Evolutionary conservation across 2,113 vertebrate genomes (phyloP).

Genomic region (Empidonax traillii): DNA sequence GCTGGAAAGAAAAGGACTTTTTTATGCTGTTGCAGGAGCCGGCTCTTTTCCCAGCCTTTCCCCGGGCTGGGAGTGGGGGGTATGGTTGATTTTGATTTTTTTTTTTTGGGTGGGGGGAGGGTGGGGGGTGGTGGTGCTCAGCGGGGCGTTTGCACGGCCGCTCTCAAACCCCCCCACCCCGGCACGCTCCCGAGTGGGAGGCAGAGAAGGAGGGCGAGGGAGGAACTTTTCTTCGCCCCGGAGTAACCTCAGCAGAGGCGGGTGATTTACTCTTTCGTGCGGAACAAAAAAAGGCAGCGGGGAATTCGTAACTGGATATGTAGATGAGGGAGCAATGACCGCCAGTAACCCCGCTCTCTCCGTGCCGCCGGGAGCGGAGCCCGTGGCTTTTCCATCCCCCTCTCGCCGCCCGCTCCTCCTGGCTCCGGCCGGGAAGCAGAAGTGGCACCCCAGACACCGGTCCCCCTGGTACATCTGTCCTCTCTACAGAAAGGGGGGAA

Average conservation of each 20-base stretch:
- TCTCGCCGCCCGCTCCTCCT: neutral
- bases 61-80: rapidly evolving
- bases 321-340: conserved; percentile 72
- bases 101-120: too few relatives aligned
- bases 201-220: neutral
- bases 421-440: neutral
- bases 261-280: conserved; percentile 44
- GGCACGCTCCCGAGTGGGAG: neutral
- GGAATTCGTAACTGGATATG: conserved; percentile 70
- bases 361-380: neutral
- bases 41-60: neutral
- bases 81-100: neutral
- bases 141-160: rapidly evolving
- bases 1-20: neutral
- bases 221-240: neutral
- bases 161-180: neutral
- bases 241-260: conserved; percentile 55
- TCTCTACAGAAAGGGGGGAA: rapidly evolving
- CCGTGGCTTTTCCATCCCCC: neutral
- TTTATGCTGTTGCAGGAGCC: neutral
- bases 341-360: conserved; percentile 65
- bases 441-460: rapidly evolving
- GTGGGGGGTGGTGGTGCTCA: too few relatives aligned
- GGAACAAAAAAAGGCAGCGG: conserved; percentile 54
- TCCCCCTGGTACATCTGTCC: neutral